A percentile compares a stretch with the other conserved stretches of the same genome.
phyloP scores from a whole-genome alignment of 2,113 vertebrate species.

The Riparia riparia region DNA sequence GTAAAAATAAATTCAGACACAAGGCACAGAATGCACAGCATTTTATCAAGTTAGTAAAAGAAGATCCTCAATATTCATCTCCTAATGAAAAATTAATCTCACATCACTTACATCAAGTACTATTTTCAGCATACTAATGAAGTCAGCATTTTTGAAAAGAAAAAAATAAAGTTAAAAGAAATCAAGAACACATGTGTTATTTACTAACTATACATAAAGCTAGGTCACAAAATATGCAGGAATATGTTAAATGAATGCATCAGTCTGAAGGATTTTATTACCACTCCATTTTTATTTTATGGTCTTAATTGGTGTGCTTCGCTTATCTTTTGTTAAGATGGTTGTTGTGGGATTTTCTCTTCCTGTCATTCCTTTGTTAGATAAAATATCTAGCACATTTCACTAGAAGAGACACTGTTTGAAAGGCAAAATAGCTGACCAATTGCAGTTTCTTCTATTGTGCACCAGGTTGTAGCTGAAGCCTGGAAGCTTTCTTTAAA shows the following conservation, averaged over 20 bases:
- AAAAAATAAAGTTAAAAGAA: not conserved
- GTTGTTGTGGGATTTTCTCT: not conserved
- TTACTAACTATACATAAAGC: not conserved
- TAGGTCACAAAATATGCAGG: not conserved
- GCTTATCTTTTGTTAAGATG: not conserved
- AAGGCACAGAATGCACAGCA: not conserved
- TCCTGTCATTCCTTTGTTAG: not conserved
- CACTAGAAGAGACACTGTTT: not conserved
- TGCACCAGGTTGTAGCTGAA: not conserved
- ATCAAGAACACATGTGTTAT: not conserved
- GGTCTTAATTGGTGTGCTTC: not conserved
- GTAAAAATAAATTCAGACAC: not conserved
- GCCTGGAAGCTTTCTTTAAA: not conserved
- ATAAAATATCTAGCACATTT: not conserved
- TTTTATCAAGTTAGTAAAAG: not conserved
- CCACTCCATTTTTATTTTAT: not conserved
- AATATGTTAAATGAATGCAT: not conserved
- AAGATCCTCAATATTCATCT: not conserved
- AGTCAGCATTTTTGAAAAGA: not conserved
- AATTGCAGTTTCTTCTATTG: not conserved
- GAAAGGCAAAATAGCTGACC: not conserved
- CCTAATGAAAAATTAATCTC: not conserved
- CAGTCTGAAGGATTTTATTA: not conserved
- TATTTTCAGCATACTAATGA: not conserved
- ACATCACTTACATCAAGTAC: not conserved